Evolutionary conservation across 2,888 invertebrate genomes (phyloP), one percentile per base, ranked within the genome.

Genomic region (Selenia dentaria): DNA sequence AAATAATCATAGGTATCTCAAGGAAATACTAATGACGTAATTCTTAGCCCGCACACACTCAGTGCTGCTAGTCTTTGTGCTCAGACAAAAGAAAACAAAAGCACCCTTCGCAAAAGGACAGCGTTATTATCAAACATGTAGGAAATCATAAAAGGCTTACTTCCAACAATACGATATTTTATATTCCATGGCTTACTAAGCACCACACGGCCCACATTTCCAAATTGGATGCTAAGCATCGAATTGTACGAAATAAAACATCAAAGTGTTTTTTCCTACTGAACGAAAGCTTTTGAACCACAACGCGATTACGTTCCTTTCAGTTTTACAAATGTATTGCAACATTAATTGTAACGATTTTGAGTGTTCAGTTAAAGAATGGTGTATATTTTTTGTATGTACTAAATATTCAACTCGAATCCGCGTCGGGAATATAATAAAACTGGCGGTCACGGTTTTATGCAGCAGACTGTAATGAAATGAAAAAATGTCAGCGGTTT

Each of bases 101-200:
- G 20, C 9, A 12, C 22, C 27, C 33, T 34, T 25, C 10, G 25
- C 3, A 49, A 39, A 35, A 18, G 8, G 6, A 22, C 8, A 33
- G 22, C 51, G 59, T 64, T 59, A 66, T 61, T 62, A 63, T 59
- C 44, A 67, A 66, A 61, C 53, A 66, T 62, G 54, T 60, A 63
- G 38, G 54, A 32, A 44, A 58, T 29, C 34, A 54, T 41, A 57
- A 45, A 51, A 51, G 39, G 35, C 28, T 39, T 40, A 26, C 10
- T 34, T 44, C 24, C 25, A 38, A 12, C 25, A 36, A 48, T 44
- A 16, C 10, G 27, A 39, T 25, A 18, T 29, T 28, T 32, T 27
- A 34, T 43, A 40, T 31, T 40, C 33, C 11, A 31, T 43, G 50
- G 48, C 51, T 48, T 47, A 25, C 36, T 26, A 40, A 55, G 45